Evolutionary conservation across 2,113 vertebrate genomes (phyloP).

Genomic region (Laticauda colubrina): DNA sequence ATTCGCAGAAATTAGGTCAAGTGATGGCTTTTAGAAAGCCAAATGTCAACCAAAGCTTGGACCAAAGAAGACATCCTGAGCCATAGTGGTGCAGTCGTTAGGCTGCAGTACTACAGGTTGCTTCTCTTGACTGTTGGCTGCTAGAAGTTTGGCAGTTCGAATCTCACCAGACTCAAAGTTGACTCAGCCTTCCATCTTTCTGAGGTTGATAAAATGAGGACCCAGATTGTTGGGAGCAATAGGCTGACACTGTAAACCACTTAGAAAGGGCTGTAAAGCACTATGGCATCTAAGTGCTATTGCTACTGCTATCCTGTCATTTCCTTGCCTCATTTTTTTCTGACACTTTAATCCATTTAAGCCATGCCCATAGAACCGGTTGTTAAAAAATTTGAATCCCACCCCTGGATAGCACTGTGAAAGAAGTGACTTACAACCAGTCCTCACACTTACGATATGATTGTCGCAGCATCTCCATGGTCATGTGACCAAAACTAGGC

Average conservation of each 20-base stretch:
- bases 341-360: not conserved
- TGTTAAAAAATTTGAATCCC: too few species aligned
- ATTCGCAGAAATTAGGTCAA: not conserved
- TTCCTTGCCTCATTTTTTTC: not conserved
- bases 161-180: not conserved
- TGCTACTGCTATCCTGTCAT: not conserved
- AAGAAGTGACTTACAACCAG: not conserved
- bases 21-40: not conserved
- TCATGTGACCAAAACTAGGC: not conserved
- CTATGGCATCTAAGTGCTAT: not conserved
- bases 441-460: not conserved
- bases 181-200: not conserved
- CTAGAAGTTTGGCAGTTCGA: not conserved
- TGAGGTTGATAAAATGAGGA: not conserved
- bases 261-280: not conserved
- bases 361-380: too few species aligned
- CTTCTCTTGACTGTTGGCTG: not conserved
- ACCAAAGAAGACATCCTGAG: not conserved
- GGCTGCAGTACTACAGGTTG: not conserved
- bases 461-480: not conserved
- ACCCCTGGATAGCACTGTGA: not conserved
- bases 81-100: not conserved
- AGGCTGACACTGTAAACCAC: not conserved
- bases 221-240: not conserved
- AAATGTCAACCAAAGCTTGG: not conserved